Percentiles rank a stretch among this genome's conserved stretches.
Conservation (phyloP, 2,113 vertebrate genomes). For the Pipra filicauda region DNA sequence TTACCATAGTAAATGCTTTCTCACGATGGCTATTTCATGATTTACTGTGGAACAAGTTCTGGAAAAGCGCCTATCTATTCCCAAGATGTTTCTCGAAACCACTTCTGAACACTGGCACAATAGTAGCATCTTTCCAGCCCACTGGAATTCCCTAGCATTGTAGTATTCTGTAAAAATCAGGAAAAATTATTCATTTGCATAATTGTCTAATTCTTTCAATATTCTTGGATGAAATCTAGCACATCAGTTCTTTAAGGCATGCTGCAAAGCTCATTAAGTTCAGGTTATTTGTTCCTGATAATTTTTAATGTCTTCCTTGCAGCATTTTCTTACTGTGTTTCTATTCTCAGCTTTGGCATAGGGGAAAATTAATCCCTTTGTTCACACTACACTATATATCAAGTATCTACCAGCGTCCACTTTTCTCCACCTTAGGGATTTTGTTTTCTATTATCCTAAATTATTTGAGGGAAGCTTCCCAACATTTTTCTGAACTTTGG, state of each 20-base stretch:
- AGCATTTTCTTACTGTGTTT: neutral
- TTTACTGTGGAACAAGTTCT: neutral
- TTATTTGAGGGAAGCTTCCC: neutral
- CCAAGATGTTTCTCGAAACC: neutral
- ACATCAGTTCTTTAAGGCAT: neutral
- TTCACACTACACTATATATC: neutral
- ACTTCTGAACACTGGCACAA: neutral
- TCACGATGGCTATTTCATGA: neutral
- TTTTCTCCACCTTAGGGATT: neutral
- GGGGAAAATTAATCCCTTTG: neutral
- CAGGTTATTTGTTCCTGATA: neutral
- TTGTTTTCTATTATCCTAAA: neutral
- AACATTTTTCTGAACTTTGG: conserved; percentile 13
- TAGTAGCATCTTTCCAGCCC: neutral
- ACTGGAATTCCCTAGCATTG: neutral
- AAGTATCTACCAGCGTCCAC: neutral
- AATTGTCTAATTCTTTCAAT: neutral
- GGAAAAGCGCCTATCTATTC: neutral
- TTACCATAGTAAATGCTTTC: neutral
- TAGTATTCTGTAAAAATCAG: neutral
- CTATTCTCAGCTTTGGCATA: neutral
- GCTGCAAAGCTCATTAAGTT: neutral
- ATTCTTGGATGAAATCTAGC: neutral
- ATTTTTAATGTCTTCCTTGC: neutral
- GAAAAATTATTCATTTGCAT: neutral